Evolutionary conservation across 2,888 invertebrate genomes (phyloP).

Genomic region (Mythimna pallens): DNA sequence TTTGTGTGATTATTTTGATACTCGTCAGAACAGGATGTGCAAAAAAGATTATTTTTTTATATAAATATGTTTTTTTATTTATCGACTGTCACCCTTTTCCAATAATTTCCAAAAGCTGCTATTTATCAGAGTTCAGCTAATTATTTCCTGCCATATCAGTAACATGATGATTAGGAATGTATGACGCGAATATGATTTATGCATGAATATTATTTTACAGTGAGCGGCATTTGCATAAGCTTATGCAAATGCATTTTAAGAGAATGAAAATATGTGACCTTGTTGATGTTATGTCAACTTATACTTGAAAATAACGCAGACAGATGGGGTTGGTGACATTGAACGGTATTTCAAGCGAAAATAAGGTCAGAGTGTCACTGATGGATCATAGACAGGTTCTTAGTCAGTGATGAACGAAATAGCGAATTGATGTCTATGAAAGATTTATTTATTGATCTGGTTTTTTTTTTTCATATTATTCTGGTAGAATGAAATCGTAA

Average conservation of each 20-base stretch:
- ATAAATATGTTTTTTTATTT: no score
- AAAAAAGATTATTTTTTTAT: not conserved
- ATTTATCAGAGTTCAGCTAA: not conserved
- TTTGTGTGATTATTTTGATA: no score
- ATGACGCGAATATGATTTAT: slow-evolving; percentile 25
- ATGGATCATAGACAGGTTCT: not conserved
- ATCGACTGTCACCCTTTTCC: not conserved
- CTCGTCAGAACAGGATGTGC: no score
- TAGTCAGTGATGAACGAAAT: not conserved
- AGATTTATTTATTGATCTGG: not conserved
- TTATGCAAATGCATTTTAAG: slow-evolving; percentile 39
- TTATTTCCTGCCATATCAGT: no score
- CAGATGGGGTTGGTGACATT: slow-evolving; percentile 51
- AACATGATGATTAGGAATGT: not conserved
- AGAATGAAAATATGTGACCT: slow-evolving; percentile 40
- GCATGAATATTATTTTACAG: slow-evolving; percentile 12
- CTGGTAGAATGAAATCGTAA: not conserved
- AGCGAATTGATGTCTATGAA: not conserved
- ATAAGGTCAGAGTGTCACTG: slow-evolving; percentile 36
- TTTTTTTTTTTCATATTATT: not conserved
- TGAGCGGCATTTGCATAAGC: slow-evolving; percentile 36
- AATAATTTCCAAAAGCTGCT: not conserved
- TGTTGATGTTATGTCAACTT: slow-evolving; percentile 41
- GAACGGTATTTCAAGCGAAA: slow-evolving; percentile 27
- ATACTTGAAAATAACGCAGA: slow-evolving; percentile 32